These are phyloP conservation scores for Crocuta crocuta DNA, from an alignment of 2,113 vertebrate species.

Conservation along the genomic window DNA sequence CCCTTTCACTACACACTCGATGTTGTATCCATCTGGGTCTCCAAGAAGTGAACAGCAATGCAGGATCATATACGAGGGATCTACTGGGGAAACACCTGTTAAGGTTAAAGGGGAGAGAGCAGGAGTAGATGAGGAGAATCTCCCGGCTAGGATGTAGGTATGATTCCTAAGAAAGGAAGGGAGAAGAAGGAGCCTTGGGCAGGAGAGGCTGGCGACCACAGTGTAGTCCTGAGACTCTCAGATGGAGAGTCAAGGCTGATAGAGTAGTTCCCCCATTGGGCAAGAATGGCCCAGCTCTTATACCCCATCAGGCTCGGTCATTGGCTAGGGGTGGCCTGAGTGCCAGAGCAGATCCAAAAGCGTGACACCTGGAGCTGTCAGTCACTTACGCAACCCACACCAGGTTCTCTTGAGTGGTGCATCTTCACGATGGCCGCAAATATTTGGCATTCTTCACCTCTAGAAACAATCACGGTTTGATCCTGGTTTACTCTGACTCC, in stretches of 20 bases:
- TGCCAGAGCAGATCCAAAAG: background rate
- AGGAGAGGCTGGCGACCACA: background rate
- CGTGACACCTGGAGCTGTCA: background rate
- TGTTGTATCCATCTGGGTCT: background rate
- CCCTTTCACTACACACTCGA: background rate
- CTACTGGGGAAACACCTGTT: background rate
- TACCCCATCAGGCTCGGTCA: background rate
- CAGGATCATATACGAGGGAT: background rate
- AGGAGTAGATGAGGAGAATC: background rate
- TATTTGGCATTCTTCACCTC: background rate
- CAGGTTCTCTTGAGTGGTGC: background rate
- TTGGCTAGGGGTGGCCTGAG: background rate
- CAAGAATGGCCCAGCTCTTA: background rate
- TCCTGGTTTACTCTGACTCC: background rate
- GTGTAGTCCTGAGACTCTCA: background rate
- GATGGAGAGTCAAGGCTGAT: background rate
- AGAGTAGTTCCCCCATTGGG: no score
- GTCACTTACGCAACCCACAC: background rate
- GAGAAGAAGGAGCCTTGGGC: no score
- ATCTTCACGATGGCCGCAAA: background rate
- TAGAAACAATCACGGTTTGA: background rate
- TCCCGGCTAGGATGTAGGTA: background rate
- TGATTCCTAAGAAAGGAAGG: background rate
- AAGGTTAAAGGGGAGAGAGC: background rate
- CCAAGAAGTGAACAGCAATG: background rate